Percentiles rank a stretch among this genome's conserved stretches.
Evolutionary conservation across 2,113 vertebrate species (phyloP).

Genomic region (Centropus bengalensis): DNA sequence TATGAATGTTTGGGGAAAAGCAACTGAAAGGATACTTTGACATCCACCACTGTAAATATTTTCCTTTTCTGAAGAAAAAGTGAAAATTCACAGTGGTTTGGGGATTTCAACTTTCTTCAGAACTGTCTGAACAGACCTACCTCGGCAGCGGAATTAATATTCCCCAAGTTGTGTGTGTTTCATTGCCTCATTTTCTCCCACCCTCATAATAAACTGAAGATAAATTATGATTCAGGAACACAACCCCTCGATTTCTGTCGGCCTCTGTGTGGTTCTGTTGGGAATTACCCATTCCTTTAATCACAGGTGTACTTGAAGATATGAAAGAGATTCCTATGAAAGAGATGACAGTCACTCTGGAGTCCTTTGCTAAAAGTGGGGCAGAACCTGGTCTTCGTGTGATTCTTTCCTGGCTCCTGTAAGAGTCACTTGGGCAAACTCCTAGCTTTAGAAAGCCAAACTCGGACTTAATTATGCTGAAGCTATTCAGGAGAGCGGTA

Average conservation of each 20-base stretch:
- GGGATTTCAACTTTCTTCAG: neutral
- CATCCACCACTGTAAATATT: neutral
- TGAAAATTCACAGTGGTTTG: neutral
- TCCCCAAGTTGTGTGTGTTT: neutral
- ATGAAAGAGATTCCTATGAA: neutral
- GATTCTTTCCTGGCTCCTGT: neutral
- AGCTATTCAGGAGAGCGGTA: neutral
- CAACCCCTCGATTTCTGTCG: neutral
- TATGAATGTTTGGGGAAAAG: neutral
- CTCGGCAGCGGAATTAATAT: neutral
- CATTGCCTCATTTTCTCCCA: neutral
- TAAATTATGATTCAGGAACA: neutral
- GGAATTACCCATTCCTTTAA: neutral
- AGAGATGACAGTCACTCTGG: neutral
- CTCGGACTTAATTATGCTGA: neutral
- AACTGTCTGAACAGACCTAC: neutral
- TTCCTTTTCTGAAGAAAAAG: neutral
- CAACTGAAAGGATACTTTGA: slow-evolving; percentile 20
- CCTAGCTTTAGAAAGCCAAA: neutral
- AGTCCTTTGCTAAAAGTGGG: neutral
- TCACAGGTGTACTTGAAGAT: neutral
- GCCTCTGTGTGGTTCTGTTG: neutral
- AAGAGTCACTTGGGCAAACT: neutral
- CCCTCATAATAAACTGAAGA: neutral
- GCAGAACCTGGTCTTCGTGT: neutral